Percentiles rank a stretch among this genome's conserved stretches.
These are phyloP conservation scores for Poecilia picta DNA, from an alignment of 2,797 vertebrate genomes.

Conservation along the genomic window DNA sequence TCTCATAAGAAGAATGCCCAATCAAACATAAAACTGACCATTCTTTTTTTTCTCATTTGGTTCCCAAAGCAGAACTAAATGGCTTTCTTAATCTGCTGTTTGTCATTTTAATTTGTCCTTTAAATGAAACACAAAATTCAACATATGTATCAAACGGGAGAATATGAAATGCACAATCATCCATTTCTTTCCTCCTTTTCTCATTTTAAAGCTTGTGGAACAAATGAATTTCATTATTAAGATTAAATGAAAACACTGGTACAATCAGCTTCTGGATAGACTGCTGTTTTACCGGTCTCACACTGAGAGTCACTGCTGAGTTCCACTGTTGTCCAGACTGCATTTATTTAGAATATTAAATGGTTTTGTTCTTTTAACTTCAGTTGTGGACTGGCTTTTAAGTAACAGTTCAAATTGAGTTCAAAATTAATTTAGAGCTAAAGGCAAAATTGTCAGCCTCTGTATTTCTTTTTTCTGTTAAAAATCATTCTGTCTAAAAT, in stretches of 20 bases:
- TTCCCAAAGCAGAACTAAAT: neutral
- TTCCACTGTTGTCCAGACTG: neutral
- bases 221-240: slow-evolving; percentile 27
- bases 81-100: slow-evolving; percentile 23
- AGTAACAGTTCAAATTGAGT: neutral
- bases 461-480: neutral
- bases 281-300: slow-evolving; percentile 14
- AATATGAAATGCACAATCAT: slow-evolving; percentile 15
- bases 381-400: neutral
- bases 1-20: neutral
- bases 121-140: slow-evolving; percentile 21
- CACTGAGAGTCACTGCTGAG: slow-evolving; percentile 12
- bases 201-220: slow-evolving; percentile 15
- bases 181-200: neutral
- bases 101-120: slow-evolving; percentile 48
- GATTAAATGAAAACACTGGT: slow-evolving; percentile 16
- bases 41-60: neutral
- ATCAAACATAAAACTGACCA: neutral
- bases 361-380: neutral
- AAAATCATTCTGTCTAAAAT: neutral
- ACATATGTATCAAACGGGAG: slow-evolving; percentile 19
- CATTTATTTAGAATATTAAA: neutral
- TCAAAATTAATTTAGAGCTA: neutral
- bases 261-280: slow-evolving; percentile 31
- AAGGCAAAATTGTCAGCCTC: neutral